Percentiles rank a stretch among this genome's conserved stretches.
These are phyloP conservation scores for Enchytraeus crypticus DNA, from an alignment of 2,888 invertebrate species.

Conservation along the genomic window DNA sequence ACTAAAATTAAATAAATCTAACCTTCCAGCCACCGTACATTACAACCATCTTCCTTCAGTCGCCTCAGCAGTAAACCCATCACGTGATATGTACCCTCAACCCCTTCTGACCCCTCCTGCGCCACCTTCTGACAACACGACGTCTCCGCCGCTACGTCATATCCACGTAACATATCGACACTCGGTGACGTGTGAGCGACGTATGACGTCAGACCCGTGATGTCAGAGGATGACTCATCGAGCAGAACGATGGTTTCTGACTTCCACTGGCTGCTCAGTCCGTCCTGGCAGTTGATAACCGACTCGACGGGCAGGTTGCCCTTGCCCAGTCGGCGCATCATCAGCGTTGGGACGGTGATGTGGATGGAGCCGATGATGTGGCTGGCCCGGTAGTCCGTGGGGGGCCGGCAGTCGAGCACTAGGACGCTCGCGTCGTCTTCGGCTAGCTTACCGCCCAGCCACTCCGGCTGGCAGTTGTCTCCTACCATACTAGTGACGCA, in stretches of 20 bases:
- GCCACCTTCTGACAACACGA: background rate
- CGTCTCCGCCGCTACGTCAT: background rate
- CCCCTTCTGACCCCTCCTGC: no score
- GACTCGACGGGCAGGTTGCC: conserved; percentile 81
- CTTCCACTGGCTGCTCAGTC: conserved; percentile 60
- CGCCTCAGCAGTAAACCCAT: conserved; percentile 64
- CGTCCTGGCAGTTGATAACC: conserved; percentile 76
- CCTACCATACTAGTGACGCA: conserved; percentile 3
- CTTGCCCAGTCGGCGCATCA: conserved; percentile 77
- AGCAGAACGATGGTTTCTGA: conserved; percentile 43
- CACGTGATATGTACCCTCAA: no score
- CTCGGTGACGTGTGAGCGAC: background rate
- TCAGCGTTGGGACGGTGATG: conserved; percentile 82
- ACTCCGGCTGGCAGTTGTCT: background rate
- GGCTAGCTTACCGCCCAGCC: background rate
- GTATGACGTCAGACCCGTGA: conserved; percentile 25
- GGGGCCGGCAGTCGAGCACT: conserved; percentile 76
- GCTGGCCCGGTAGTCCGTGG: conserved; percentile 68
- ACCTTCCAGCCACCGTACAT: conserved; percentile 74
- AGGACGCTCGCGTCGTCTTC: background rate
- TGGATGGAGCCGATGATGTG: conserved; percentile 83
- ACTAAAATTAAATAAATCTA: no score
- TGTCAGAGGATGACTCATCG: conserved; percentile 38
- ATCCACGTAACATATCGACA: no score
- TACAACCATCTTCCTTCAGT: conserved; percentile 75